phyloP scores from a whole-genome alignment of 1,140 invertebrate genomes.

The Cydia pomonella region DNA sequence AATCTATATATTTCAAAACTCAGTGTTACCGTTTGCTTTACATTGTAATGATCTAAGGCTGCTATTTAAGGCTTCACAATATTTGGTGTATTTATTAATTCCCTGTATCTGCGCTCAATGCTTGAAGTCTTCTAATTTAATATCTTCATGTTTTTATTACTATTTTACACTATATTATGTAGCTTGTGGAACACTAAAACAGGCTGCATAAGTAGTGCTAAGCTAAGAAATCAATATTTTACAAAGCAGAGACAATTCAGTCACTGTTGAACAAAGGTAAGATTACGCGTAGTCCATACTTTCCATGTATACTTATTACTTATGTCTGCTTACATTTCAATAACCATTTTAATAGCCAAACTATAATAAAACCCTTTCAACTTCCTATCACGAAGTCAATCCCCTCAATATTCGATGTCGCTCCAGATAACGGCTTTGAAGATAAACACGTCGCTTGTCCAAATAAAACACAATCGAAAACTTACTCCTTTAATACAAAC shows the following conservation, averaged over 20 bases:
- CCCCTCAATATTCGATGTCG: background rate
- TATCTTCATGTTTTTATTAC: background rate
- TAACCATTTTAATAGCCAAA: too few species aligned
- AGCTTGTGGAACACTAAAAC: too few species aligned
- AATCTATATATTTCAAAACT: too few species aligned
- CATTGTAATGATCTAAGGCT: background rate
- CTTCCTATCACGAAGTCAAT: background rate
- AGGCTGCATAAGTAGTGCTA: too few species aligned
- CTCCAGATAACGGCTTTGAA: background rate
- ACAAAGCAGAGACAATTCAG: too few species aligned
- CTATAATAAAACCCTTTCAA: background rate
- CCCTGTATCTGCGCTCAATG: background rate
- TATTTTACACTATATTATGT: too few species aligned
- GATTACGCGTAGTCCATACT: too few species aligned
- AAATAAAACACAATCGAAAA: conserved; percentile 24
- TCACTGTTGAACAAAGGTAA: too few species aligned
- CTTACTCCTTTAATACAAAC: conserved; percentile 22
- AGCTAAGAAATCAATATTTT: too few species aligned
- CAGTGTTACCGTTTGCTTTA: too few species aligned
- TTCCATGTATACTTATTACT: too few species aligned
- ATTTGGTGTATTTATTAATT: background rate
- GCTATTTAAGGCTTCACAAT: background rate
- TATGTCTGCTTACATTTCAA: too few species aligned
- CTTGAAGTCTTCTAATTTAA: background rate
- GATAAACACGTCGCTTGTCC: background rate